Evolutionary conservation across 2,113 vertebrate species (phyloP).

Genomic region (Aspidoscelis tigris): DNA sequence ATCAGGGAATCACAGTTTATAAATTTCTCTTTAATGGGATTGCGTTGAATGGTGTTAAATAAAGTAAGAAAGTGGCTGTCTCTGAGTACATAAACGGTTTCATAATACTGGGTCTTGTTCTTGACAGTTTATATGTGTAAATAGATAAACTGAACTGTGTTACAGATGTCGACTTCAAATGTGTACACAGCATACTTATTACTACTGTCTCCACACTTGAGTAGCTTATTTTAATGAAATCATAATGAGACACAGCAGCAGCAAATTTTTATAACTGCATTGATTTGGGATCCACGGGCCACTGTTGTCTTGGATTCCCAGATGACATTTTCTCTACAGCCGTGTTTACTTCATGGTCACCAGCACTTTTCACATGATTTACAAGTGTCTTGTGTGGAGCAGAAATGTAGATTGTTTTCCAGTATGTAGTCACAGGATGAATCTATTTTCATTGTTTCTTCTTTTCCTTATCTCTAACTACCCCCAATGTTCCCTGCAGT

Average conservation of each 20-base stretch:
- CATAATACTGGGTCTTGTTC: background rate
- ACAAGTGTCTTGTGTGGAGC: background rate
- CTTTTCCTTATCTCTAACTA: background rate
- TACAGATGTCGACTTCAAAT: background rate
- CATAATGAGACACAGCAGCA: background rate
- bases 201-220: background rate
- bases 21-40: background rate
- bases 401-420: background rate
- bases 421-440: no score
- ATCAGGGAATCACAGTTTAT: background rate
- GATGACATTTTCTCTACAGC: background rate
- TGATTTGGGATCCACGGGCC: background rate
- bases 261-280: background rate
- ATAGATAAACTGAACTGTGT: background rate
- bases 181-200: background rate
- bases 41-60: background rate
- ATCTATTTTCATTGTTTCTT: background rate
- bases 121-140: background rate
- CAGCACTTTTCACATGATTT: background rate
- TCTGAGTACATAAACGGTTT: background rate
- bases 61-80: background rate
- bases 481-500: background rate
- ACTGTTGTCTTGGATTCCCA: background rate
- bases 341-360: background rate
- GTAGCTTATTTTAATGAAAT: background rate